These are phyloP conservation scores for Nicator chloris DNA, from an alignment of 2,113 vertebrate genomes.

Conservation along the genomic window DNA sequence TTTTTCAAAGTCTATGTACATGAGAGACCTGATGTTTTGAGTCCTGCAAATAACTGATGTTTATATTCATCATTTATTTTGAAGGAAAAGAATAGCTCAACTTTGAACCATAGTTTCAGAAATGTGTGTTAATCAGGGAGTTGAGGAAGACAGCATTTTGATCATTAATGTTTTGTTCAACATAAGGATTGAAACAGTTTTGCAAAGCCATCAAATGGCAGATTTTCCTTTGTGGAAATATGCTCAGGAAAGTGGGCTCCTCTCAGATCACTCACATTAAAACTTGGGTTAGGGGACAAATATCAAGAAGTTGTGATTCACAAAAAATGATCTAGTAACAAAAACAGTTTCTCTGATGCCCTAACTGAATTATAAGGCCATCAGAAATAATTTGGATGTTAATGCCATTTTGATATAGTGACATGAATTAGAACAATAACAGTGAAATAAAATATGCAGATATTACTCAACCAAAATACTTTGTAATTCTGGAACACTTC, in stretches of 20 bases:
- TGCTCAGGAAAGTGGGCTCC: background rate
- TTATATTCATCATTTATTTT: background rate
- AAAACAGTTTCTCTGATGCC: background rate
- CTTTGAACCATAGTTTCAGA: background rate
- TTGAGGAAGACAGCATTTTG: background rate
- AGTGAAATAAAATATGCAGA: background rate
- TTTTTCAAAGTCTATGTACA: background rate
- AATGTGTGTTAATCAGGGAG: background rate
- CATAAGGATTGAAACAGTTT: background rate
- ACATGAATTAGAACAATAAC: background rate
- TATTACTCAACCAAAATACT: background rate
- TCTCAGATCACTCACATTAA: background rate
- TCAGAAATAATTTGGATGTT: background rate
- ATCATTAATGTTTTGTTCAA: background rate
- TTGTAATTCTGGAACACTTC: background rate
- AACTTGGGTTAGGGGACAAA: background rate
- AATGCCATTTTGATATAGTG: background rate
- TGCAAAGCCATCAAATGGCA: background rate
- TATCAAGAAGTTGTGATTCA: background rate
- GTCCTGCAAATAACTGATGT: background rate
- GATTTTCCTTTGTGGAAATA: background rate
- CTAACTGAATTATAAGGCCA: background rate
- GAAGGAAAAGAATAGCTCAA: background rate
- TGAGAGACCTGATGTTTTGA: background rate
- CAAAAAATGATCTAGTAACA: background rate